Evolutionary conservation across 1,140 invertebrate species (phyloP).

Genomic region (Drosophila burlai): DNA sequence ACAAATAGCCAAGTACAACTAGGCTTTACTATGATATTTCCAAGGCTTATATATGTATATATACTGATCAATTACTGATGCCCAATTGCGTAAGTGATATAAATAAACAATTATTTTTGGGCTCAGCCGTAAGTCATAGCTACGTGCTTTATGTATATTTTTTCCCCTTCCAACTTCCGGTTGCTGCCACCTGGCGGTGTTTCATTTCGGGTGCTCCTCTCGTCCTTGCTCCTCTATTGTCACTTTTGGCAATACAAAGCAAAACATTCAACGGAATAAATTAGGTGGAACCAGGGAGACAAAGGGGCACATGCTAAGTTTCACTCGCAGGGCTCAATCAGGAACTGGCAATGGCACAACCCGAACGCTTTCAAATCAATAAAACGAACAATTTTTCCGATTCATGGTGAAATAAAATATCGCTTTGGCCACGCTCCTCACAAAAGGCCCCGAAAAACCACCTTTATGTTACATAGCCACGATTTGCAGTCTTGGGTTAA

Average conservation of each 20-base stretch:
- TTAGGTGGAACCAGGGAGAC: not conserved
- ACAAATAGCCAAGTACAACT: not conserved
- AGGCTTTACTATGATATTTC: no score
- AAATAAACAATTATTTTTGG: constrained; percentile 11
- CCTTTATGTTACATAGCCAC: not conserved
- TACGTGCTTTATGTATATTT: not conserved
- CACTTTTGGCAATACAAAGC: not conserved
- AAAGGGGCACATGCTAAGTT: constrained; percentile 56
- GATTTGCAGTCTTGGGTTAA: not conserved
- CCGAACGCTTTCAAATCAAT: constrained; percentile 66
- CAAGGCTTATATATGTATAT: no score
- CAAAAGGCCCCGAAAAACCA: constrained; percentile 4
- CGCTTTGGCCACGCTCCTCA: constrained; percentile 20
- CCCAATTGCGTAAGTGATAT: not conserved
- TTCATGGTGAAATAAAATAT: constrained; percentile 74
- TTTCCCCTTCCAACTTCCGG: not conserved
- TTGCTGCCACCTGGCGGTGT: constrained; percentile 24
- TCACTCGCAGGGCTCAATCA: constrained; percentile 51
- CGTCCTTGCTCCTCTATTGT: not conserved
- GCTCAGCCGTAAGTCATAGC: not conserved
- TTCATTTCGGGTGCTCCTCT: not conserved
- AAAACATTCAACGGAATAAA: constrained; percentile 1
- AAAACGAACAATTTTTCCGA: constrained; percentile 47
- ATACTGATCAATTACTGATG: not conserved
- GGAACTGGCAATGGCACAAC: constrained; percentile 17